Evolutionary conservation across 2,888 invertebrate species (phyloP).

Genomic region (Tupiocoris notatus): DNA sequence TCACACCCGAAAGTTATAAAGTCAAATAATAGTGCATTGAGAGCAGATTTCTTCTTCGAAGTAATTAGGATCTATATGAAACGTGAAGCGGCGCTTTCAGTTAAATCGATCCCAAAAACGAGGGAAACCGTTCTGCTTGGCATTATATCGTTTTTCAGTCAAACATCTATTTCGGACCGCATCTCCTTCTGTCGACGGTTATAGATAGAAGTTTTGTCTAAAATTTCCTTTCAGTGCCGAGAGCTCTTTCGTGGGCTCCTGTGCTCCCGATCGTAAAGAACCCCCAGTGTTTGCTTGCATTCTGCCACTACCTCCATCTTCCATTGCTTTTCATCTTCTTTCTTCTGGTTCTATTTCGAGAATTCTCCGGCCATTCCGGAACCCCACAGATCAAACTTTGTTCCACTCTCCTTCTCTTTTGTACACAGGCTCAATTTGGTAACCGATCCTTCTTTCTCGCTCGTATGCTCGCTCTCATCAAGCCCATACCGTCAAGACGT

Average conservation of each 20-base stretch:
- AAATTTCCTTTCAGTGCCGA: background rate
- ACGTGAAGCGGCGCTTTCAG: too few species aligned
- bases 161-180: background rate
- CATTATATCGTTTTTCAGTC: background rate
- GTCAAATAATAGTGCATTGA: too few species aligned
- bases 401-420: background rate
- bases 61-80: too few species aligned
- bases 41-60: too few species aligned
- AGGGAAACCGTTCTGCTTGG: background rate
- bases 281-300: constrained; percentile 34
- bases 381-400: constrained; percentile 2
- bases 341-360: background rate
- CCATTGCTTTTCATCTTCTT: background rate
- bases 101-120: background rate
- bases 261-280: constrained; percentile 9
- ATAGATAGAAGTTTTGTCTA: constrained; percentile 12
- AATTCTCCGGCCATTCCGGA: background rate
- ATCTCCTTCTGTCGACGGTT: background rate
- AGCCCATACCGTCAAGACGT: background rate
- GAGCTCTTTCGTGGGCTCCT: background rate
- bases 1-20: too few species aligned
- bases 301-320: background rate
- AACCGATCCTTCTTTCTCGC: background rate
- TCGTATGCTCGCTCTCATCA: too few species aligned
- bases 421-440: background rate